Percentiles rank a stretch among this genome's conserved stretches.
These are phyloP conservation scores for Eupsilia transversa DNA, from an alignment of 2,888 invertebrate species.

Conservation along the genomic window DNA sequence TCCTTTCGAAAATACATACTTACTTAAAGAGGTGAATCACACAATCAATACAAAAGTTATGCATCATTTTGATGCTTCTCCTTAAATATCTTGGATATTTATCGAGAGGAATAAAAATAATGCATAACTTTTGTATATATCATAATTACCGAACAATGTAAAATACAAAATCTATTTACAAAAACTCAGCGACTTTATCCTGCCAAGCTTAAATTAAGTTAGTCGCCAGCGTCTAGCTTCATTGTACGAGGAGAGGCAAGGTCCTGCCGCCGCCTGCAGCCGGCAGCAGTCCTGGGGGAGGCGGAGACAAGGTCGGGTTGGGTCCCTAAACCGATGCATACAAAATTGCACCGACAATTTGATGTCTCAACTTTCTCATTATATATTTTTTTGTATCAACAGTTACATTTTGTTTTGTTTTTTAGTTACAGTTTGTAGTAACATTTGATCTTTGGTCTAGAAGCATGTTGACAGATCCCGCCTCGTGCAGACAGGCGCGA, in stretches of 20 bases:
- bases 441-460: not conserved
- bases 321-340: conserved; percentile 12
- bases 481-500: too few relatives aligned
- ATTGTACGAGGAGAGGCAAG: not conserved
- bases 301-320: not conserved
- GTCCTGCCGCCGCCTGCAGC: conserved; percentile 3
- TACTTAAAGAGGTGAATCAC: too few relatives aligned
- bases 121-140: not conserved
- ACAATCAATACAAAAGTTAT: too few relatives aligned
- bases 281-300: conserved; percentile 20
- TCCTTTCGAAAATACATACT: not conserved
- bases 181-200: conserved; percentile 10
- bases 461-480: not conserved
- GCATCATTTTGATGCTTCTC: too few relatives aligned
- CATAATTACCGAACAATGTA: not conserved
- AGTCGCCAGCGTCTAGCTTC: conserved; percentile 13
- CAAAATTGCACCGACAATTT: conserved; percentile 20
- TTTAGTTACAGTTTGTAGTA: too few relatives aligned
- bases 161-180: conserved; percentile 15
- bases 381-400: not conserved
- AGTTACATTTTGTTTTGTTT: too few relatives aligned
- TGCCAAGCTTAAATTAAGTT: conserved; percentile 15
- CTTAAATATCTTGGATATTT: too few relatives aligned
- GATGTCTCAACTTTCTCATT: not conserved
- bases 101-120: not conserved